Base-by-base conservation (phyloP, 2,888 invertebrate species). In the Pammene fasciana region DNA sequence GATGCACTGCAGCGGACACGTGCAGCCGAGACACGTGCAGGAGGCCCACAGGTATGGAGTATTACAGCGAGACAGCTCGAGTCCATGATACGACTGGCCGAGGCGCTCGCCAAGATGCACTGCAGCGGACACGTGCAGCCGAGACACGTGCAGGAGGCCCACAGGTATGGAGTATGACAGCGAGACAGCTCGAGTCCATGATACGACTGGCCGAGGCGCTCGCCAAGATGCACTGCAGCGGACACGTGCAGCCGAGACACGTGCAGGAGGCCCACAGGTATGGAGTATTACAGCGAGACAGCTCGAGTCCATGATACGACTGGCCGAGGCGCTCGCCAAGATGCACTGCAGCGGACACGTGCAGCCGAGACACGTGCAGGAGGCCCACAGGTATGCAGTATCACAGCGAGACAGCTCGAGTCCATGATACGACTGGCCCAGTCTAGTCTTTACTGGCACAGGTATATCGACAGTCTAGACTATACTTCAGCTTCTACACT, bases 101-200 rank as follows among this genome's bases (percentile, higher is more conserved):
- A 99, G 92, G 99, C 97, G 36, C 96, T 98, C 94, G 99, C 99
- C 61, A 96, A 98, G 86, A 95, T 99, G 94, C 97, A 99, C 88
- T 99, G 99, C 87, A 95, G 96, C 75, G 97, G 98, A 65, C 96
- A 97, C 83, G 99, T 99, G 11, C 94, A 95, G 5, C 93, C 95
- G 0, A 95, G 95, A 50, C 99, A 99, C 83, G 99, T 99, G 0
- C 95, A 96, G 80, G 99, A 99, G 90, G 81, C 95, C 80, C 11
- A 88, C 88, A 4, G 95, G 0, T 99, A 99, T 98, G n/a, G n/a
- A 94, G 99, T 65, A 98, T 99, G 75, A 99, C 99, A 0, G 99
- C 99, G 16, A 94, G 99, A 0, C 99, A 99, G 78, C 83, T 90
- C 16, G 90, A 90, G 87, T 88, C 89, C 73, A 96, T 99, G 95